Evolutionary conservation across 1,140 invertebrate species (phyloP), one percentile per base, ranked within the genome.

Genomic region (Triops cancriformis): DNA sequence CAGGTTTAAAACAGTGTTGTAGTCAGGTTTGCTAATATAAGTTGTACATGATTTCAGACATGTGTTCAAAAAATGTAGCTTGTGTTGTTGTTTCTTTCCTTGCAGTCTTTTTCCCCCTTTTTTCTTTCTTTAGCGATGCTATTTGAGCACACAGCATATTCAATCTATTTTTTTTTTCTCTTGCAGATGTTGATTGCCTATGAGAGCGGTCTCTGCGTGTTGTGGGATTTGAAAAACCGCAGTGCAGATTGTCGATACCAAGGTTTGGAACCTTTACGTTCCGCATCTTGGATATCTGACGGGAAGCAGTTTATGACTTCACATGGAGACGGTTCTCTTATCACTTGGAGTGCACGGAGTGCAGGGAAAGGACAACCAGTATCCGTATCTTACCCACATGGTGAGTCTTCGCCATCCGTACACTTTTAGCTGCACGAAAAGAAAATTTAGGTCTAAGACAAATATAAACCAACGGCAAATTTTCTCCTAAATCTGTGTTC

Each of bases 221-320:
- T 98, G 77, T 99, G 98, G 98, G 97, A 99, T 87, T 88, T 99
- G 80, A 91, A 91, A 81, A 90, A 87, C 77, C 91, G 91, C 84
- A 85, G 83, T 76, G 94, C 93, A 18, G 96, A 98, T 81, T 89
- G 91, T 83, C 89, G 95, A 83, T 94, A 89, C 86, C 89, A 94
- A 85, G 89, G 90, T 5, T 82, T 88, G 23, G 93, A 97, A 83
- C 89, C 90, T 26, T 87, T 98, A 75, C 89, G 91, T 82, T 95
- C 94, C 77, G 90, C 97, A 82, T 90, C 92, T 77, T 99, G 98
- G 98, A 95, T 98, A 85, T 91, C 96, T 85, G 97, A 99, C 85
- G 98, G 97, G 78, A 97, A 98, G 87, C 94, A 97, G 86, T 97
- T 99, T 85, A 96, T 99, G 91, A 96, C 93, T 80, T 94, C 94